Evolutionary conservation across 2,888 invertebrate genomes (phyloP).

Genomic region (Latrodectus elegans): DNA sequence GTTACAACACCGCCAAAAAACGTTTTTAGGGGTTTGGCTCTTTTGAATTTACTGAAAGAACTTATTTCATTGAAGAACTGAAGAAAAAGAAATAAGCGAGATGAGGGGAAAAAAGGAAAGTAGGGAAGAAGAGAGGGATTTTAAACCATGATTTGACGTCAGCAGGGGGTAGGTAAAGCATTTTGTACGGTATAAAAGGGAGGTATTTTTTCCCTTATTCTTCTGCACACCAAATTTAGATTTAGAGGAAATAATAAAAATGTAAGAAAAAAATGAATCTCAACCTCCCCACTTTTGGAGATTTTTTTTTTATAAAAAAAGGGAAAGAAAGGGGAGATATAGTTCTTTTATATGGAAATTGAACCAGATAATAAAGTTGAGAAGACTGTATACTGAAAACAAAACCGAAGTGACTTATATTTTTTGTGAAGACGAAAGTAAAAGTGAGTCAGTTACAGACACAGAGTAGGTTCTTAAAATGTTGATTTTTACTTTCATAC

Average conservation of each 20-base stretch:
- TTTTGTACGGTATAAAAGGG: constrained; percentile 53
- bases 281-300: not conserved
- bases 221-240: constrained; percentile 41
- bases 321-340: constrained; percentile 26
- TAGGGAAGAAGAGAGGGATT: constrained; percentile 4
- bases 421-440: constrained; percentile 8
- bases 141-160: not conserved
- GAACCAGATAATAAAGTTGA: constrained; percentile 51
- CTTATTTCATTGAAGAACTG: constrained; percentile 45
- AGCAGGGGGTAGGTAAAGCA: constrained; percentile 26
- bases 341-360: constrained; percentile 68
- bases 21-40: constrained; percentile 10
- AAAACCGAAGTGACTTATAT: constrained; percentile 11
- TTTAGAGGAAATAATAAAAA: constrained; percentile 33
- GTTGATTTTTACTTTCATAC: constrained; percentile 10
- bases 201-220: constrained; percentile 21
- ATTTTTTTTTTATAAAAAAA: not conserved
- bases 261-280: not conserved
- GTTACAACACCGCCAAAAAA: not conserved
- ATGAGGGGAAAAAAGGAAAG: not conserved
- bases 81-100: not conserved
- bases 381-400: not conserved
- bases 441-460: constrained; percentile 4
- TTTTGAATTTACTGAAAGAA: constrained; percentile 40
- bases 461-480: constrained; percentile 9